Conservation (phyloP, 2,888 invertebrate genomes). For the Acanthosepion esculentum region DNA sequence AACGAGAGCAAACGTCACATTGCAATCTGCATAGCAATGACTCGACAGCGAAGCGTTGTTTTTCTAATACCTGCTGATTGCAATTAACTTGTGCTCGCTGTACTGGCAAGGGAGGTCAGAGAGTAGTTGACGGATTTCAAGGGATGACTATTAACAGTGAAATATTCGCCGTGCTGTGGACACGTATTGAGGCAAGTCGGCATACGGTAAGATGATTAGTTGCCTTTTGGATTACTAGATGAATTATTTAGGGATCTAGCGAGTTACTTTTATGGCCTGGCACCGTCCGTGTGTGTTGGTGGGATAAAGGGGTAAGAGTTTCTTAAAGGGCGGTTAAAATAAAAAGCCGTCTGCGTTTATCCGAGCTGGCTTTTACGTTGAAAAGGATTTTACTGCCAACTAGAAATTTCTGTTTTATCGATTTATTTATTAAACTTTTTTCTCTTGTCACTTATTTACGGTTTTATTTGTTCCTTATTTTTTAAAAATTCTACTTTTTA, state of each 20-base stretch:
- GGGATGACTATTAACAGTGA: slow-evolving; percentile 33
- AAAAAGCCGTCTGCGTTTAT: background rate
- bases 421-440: no score
- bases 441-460: no score
- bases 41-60: background rate
- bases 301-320: background rate
- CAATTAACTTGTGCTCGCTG: background rate
- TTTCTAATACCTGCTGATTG: slow-evolving; percentile 1
- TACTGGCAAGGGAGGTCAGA: background rate
- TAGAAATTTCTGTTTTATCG: background rate
- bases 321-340: background rate
- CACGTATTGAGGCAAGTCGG: background rate
- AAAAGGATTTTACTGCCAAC: background rate
- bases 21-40: background rate
- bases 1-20: background rate
- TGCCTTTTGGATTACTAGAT: background rate
- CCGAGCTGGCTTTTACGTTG: background rate
- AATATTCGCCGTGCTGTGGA: background rate
- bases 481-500: no score
- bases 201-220: slow-evolving; percentile 21
- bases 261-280: slow-evolving; percentile 1
- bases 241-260: slow-evolving; percentile 14
- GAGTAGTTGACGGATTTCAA: background rate
- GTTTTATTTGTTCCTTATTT: no score
- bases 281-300: background rate